Evolutionary conservation across 2,888 invertebrate genomes (phyloP).

Genomic region (Encarsia formosa): DNA sequence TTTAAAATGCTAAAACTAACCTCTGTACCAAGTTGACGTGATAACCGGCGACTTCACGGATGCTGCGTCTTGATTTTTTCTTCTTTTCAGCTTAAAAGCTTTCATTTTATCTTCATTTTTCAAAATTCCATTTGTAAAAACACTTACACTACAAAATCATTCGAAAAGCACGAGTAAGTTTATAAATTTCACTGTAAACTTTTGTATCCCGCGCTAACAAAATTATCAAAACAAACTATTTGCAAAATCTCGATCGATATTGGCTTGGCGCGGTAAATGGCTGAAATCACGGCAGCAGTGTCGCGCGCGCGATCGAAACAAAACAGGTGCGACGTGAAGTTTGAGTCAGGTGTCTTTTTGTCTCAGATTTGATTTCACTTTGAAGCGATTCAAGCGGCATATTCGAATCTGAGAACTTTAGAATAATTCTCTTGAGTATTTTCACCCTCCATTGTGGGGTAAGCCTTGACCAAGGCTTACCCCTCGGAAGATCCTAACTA

Average conservation of each 20-base stretch:
- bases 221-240: constrained; percentile 14
- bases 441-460: no score
- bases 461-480: no score
- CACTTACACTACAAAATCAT: not conserved
- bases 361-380: not conserved
- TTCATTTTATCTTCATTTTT: constrained; percentile 19
- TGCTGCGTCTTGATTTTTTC: constrained; percentile 6
- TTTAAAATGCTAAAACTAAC: no score
- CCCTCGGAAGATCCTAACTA: no score
- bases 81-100: constrained; percentile 7
- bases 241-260: constrained; percentile 16
- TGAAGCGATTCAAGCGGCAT: no score
- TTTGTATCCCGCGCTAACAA: not conserved
- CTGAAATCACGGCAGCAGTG: not conserved
- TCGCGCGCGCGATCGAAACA: not conserved
- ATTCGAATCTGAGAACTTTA: no score
- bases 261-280: no score
- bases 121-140: not conserved
- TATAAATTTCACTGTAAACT: no score
- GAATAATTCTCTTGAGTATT: no score
- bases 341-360: not conserved
- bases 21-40: constrained; percentile 21
- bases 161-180: not conserved
- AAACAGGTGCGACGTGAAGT: constrained; percentile 6
- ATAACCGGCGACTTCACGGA: constrained; percentile 16